Conservation (phyloP, 2,888 invertebrate species). For the Alviniconcha strummeri region DNA sequence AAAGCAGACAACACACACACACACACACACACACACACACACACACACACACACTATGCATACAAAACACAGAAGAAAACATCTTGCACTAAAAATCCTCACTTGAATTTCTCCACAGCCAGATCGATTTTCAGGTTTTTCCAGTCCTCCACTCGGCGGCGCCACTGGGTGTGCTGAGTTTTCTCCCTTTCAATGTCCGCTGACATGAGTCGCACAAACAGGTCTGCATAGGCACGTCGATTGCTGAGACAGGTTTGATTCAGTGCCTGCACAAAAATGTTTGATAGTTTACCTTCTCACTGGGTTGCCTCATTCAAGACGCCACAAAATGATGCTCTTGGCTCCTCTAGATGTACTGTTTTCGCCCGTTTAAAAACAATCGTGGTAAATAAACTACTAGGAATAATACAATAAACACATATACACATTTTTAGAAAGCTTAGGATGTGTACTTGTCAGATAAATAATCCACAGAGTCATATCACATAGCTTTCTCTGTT, state of each 20-base stretch:
- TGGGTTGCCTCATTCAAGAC: too few species aligned
- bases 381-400: too few species aligned
- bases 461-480: too few species aligned
- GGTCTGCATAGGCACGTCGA: slow-evolving; percentile 68
- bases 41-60: background rate
- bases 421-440: too few species aligned
- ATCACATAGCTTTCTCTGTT: too few species aligned
- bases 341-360: too few species aligned
- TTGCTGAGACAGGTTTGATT: slow-evolving; percentile 72
- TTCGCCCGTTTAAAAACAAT: too few species aligned
- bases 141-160: slow-evolving; percentile 67
- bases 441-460: too few species aligned
- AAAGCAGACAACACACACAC: background rate
- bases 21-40: background rate
- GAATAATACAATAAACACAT: too few species aligned
- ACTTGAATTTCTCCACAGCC: slow-evolving; percentile 64
- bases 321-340: too few species aligned
- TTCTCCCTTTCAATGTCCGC: slow-evolving; percentile 71
- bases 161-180: slow-evolving; percentile 64
- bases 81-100: background rate
- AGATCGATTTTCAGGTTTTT: slow-evolving; percentile 60
- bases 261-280: slow-evolving; percentile 55
- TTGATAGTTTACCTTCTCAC: background rate
- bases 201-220: slow-evolving; percentile 68
- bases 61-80: background rate